Conservation (phyloP, 2,797 vertebrate species). For the Scarus forsteni region DNA sequence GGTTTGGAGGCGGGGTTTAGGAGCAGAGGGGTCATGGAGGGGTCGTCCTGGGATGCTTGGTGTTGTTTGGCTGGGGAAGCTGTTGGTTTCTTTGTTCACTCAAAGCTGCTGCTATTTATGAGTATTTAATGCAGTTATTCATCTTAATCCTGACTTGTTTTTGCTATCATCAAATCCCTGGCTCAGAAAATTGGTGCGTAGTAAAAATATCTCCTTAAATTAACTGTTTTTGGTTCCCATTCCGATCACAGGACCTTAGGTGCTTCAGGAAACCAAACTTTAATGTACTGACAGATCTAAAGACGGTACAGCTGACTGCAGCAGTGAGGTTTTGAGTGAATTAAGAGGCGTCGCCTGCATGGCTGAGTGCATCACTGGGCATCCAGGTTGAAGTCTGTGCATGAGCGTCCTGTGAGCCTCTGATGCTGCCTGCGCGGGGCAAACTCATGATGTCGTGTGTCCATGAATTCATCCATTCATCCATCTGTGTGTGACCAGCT, state of each 20-base stretch:
- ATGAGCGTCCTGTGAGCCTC: slow-evolving; percentile 57
- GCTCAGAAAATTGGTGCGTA: too few relatives aligned
- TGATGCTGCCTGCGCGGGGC: slow-evolving; percentile 44
- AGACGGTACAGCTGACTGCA: slow-evolving; percentile 7
- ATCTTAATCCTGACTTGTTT: too few relatives aligned
- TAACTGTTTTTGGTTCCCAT: neutral
- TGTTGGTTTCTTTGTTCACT: slow-evolving; percentile 71
- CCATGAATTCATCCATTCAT: slow-evolving; percentile 25
- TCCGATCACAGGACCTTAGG: neutral
- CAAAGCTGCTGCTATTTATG: slow-evolving; percentile 60
- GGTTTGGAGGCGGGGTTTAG: slow-evolving; percentile 36
- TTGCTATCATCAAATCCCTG: too few relatives aligned
- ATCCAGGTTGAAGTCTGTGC: slow-evolving; percentile 48
- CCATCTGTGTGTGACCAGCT: slow-evolving; percentile 55
- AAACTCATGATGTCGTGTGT: slow-evolving; percentile 40
- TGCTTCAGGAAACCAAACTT: slow-evolving; percentile 8
- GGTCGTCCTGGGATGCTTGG: slow-evolving; percentile 60
- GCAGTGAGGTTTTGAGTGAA: slow-evolving; percentile 70
- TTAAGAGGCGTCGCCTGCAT: slow-evolving; percentile 72
- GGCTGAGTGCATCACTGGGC: slow-evolving; percentile 62
- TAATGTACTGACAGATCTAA: neutral
- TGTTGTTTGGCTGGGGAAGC: slow-evolving; percentile 59
- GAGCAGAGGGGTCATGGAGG: slow-evolving; percentile 38
- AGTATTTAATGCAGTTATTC: too few relatives aligned
- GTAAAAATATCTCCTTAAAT: too few relatives aligned